A percentile compares a stretch with the other conserved stretches of the same genome.
Evolutionary conservation across 2,888 invertebrate genomes (phyloP).

Genomic region (Tryphoninae sp.): DNA sequence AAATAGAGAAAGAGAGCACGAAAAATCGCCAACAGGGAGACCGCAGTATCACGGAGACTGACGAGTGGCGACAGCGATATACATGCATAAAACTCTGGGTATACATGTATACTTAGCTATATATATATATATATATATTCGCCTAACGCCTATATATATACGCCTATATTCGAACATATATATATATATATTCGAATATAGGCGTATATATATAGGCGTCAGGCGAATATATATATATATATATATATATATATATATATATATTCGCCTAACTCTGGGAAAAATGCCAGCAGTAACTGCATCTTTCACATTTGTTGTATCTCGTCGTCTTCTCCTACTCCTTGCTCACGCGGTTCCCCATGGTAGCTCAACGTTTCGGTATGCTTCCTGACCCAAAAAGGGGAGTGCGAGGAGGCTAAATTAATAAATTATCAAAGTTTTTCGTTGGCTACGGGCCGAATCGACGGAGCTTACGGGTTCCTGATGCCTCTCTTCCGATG

Average conservation of each 20-base stretch:
- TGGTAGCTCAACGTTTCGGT: slow-evolving; percentile 67
- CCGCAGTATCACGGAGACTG: neutral
- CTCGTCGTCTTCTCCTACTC: slow-evolving; percentile 26
- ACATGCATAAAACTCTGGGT: slow-evolving; percentile 48
- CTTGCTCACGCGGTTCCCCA: slow-evolving; percentile 55
- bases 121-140: slow-evolving; percentile 14
- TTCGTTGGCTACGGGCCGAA: slow-evolving; percentile 78
- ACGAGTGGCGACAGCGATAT: slow-evolving; percentile 57
- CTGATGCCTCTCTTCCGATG: slow-evolving; percentile 70
- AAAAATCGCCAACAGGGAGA: slow-evolving; percentile 29
- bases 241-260: slow-evolving; percentile 15
- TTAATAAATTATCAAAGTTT: slow-evolving; percentile 79
- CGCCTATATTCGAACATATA: too few relatives aligned
- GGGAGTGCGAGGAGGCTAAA: slow-evolving; percentile 72
- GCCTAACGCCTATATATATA: too few relatives aligned
- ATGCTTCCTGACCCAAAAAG: slow-evolving; percentile 78
- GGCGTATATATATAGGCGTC: too few relatives aligned
- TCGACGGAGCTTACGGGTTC: slow-evolving; percentile 73
- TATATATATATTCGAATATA: slow-evolving; percentile 24
- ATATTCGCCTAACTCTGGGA: slow-evolving; percentile 39
- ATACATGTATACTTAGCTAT: slow-evolving; percentile 23
- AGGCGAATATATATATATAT: too few relatives aligned
- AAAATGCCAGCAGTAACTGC: slow-evolving; percentile 55
- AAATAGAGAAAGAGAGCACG: slow-evolving; percentile 36
- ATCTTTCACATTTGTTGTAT: slow-evolving; percentile 37